phyloP scores from a whole-genome alignment of 2,888 invertebrate genomes.

The Agrochola macilenta region DNA sequence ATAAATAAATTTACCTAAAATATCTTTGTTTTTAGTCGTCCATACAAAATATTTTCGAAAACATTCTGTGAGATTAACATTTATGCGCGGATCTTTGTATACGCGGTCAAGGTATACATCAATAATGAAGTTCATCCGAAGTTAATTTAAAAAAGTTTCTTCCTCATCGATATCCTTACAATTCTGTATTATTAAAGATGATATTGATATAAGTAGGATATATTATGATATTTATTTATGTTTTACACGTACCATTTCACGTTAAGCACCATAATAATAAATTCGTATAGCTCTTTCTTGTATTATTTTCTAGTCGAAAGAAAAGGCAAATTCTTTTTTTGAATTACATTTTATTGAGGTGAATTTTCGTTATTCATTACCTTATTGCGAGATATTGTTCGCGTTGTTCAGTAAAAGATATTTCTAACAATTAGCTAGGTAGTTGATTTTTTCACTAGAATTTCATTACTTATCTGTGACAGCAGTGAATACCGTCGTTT shows the following conservation, averaged over 20 bases:
- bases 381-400: neutral
- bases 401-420: neutral
- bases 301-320: neutral
- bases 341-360: neutral
- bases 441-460: neutral
- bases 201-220: too few species aligned
- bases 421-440: neutral
- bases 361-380: neutral
- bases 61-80: constrained; percentile 5
- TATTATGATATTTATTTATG: too few species aligned
- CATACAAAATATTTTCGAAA: neutral
- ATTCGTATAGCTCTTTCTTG: neutral
- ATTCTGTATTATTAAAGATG: neutral
- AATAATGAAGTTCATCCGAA: constrained; percentile 11
- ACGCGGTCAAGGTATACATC: constrained; percentile 47
- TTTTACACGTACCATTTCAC: neutral
- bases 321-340: neutral
- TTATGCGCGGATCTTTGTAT: constrained; percentile 35
- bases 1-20: neutral
- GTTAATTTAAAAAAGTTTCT: constrained; percentile 3
- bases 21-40: neutral
- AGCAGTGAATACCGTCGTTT: neutral
- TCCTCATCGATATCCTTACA: neutral
- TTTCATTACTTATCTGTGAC: neutral
- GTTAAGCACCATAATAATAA: neutral